These are phyloP conservation scores for Euwallacea similis DNA, from an alignment of 1,140 invertebrate species.

Conservation along the genomic window DNA sequence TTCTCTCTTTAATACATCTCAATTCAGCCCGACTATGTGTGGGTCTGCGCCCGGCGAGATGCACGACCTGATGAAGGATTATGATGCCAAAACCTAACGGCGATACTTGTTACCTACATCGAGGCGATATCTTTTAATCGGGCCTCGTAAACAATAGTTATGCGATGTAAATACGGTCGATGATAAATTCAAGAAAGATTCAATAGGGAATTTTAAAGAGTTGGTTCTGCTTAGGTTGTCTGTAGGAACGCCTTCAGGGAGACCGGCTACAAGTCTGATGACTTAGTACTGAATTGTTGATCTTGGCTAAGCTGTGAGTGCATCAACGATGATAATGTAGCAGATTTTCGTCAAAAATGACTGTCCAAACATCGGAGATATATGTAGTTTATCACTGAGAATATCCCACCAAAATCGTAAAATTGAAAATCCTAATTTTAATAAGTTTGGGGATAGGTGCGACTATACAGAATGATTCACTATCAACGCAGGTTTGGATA, in stretches of 20 bases:
- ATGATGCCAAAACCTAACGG: constrained; percentile 38
- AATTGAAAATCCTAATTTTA: too few species aligned
- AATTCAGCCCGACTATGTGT: constrained; percentile 37
- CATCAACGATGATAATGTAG: too few species aligned
- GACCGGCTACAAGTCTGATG: too few species aligned
- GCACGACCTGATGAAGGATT: constrained; percentile 41
- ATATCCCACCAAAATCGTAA: too few species aligned
- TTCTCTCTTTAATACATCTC: constrained; percentile 42
- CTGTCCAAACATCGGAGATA: too few species aligned
- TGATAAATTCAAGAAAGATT: constrained; percentile 22
- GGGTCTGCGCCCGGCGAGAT: constrained; percentile 25
- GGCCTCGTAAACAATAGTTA: constrained; percentile 38
- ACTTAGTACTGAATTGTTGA: too few species aligned
- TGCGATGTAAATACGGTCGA: constrained; percentile 33
- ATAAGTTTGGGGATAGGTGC: too few species aligned
- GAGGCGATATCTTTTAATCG: constrained; percentile 39
- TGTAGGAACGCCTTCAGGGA: constrained; percentile 1
- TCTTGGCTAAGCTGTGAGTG: too few species aligned
- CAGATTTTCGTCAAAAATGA: too few species aligned
- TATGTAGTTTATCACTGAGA: too few species aligned
- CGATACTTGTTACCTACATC: constrained; percentile 40
- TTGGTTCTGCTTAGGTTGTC: constrained; percentile 1
- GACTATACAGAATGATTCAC: too few species aligned
- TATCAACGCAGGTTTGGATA: too few species aligned
- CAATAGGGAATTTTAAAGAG: constrained; percentile 15